Conservation (phyloP, 1,140 invertebrate species). For the Hypsibius dujardini region DNA sequence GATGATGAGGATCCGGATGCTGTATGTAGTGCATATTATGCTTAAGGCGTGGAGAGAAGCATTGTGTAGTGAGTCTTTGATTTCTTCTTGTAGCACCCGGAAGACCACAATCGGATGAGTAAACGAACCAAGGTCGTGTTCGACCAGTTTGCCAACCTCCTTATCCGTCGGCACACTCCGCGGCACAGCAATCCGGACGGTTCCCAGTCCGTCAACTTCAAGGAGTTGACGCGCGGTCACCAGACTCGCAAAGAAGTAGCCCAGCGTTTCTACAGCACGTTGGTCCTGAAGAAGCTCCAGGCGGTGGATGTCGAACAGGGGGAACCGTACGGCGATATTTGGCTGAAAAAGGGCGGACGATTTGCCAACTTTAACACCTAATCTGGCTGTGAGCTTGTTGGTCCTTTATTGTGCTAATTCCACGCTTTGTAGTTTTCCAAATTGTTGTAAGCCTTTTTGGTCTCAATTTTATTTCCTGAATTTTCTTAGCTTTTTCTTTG, state of each 20-base stretch:
- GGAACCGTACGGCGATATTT: slow-evolving; percentile 60
- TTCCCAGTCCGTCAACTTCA: slow-evolving; percentile 10
- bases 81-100: slow-evolving; percentile 2
- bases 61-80: too few relatives aligned
- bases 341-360: background rate
- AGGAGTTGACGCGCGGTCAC: background rate
- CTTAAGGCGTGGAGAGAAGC: too few relatives aligned
- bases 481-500: too few relatives aligned
- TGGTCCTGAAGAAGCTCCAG: slow-evolving; percentile 88
- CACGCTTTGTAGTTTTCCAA: too few relatives aligned
- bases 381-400: too few relatives aligned
- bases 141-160: background rate
- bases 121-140: background rate
- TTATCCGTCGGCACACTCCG: slow-evolving; percentile 6
- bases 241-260: slow-evolving; percentile 47
- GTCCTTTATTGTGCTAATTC: too few relatives aligned
- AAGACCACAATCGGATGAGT: background rate
- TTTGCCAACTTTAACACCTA: slow-evolving; percentile 1
- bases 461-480: too few relatives aligned
- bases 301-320: slow-evolving; percentile 69
- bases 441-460: too few relatives aligned
- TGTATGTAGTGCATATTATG: too few relatives aligned
- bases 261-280: slow-evolving; percentile 82
- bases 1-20: background rate
- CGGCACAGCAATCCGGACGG: slow-evolving; percentile 12